phyloP scores from a whole-genome alignment of 2,797 vertebrate genomes.

The Martes flavigula region DNA sequence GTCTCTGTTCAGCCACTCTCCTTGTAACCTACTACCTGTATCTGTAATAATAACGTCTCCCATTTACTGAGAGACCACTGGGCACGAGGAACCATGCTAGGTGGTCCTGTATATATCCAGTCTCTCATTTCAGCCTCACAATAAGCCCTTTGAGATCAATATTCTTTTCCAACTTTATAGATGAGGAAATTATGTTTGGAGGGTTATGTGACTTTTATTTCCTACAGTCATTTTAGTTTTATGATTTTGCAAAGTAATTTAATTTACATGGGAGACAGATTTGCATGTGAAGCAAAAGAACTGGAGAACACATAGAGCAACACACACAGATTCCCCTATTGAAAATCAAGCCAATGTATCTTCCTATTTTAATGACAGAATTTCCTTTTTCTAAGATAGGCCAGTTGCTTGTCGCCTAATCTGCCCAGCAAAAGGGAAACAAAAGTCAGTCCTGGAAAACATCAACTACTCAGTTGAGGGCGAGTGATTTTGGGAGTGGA shows the following conservation, averaged over 20 bases:
- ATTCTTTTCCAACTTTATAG: slow-evolving; percentile 52
- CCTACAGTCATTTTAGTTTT: slow-evolving; percentile 35
- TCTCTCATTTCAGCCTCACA: slow-evolving; percentile 45
- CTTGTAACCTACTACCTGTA: neutral
- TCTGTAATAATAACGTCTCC: neutral
- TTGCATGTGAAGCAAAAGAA: slow-evolving; percentile 36
- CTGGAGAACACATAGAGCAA: neutral
- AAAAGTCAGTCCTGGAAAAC: neutral
- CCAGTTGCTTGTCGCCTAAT: neutral
- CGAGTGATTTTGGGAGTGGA: neutral
- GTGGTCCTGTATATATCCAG: neutral
- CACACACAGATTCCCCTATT: neutral
- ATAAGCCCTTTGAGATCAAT: neutral
- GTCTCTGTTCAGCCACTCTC: neutral
- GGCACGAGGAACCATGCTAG: neutral
- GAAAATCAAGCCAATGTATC: neutral
- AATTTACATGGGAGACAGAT: slow-evolving; percentile 29
- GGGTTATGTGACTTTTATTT: neutral
- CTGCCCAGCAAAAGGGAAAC: neutral
- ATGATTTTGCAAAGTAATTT: slow-evolving; percentile 48
- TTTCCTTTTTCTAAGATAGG: neutral
- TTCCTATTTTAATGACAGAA: neutral
- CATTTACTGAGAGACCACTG: neutral
- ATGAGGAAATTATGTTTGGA: slow-evolving; percentile 46
- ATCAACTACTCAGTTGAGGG: neutral